Percentiles rank a stretch among this genome's conserved stretches.
Evolutionary conservation across 2,113 vertebrate species (phyloP).

Genomic region (Gavia stellata): DNA sequence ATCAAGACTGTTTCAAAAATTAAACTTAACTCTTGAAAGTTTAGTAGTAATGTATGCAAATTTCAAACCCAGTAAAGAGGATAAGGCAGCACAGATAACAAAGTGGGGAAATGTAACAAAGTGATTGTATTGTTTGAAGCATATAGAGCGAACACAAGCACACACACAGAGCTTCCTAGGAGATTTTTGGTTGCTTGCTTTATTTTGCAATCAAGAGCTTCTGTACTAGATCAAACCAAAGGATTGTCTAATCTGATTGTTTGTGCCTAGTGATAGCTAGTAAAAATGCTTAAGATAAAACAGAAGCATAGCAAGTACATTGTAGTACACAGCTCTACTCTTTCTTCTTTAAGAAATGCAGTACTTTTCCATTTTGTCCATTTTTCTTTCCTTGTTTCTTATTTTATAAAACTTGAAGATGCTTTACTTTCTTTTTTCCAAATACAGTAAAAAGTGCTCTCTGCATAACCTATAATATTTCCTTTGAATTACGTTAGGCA

Average conservation of each 20-base stretch:
- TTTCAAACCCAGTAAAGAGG: neutral
- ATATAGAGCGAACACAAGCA: fast-evolving
- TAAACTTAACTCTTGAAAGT: neutral
- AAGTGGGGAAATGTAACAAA: neutral
- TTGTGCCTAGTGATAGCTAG: neutral
- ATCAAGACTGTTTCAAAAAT: neutral
- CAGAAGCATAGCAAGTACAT: neutral
- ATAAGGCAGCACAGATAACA: fast-evolving
- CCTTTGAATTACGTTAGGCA: neutral
- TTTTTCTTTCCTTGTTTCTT: neutral
- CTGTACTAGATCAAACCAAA: neutral
- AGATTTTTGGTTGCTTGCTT: neutral
- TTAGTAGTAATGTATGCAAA: neutral
- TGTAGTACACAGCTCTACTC: neutral
- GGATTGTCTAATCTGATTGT: neutral
- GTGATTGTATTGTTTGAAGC: neutral
- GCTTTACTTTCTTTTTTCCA: neutral
- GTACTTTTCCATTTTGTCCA: neutral
- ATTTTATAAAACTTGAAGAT: neutral
- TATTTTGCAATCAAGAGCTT: neutral
- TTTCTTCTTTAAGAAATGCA: neutral
- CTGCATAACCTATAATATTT: neutral
- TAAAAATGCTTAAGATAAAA: neutral
- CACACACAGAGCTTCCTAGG: neutral
- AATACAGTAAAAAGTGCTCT: neutral